Evolutionary conservation across 2,113 vertebrate genomes (phyloP).

Genomic region (Pao palembangensis): DNA sequence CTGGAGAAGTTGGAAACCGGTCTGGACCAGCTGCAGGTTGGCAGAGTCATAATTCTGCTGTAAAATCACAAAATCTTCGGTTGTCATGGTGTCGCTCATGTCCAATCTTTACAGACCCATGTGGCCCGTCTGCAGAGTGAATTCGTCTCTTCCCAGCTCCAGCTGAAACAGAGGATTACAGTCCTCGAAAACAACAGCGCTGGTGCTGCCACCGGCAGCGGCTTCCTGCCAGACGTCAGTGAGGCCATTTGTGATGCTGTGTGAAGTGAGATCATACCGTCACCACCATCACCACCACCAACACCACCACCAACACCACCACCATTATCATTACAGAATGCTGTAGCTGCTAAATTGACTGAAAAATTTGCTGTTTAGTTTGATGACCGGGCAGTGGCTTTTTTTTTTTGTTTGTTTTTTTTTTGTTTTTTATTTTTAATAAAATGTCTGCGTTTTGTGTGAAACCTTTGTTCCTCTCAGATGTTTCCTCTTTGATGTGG

Average conservation of each 20-base stretch:
- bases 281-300: too few relatives aligned
- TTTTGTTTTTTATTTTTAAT: too few relatives aligned
- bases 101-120: constrained; percentile 53
- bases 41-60: not conserved
- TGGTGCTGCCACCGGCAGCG: constrained; percentile 73
- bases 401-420: too few relatives aligned
- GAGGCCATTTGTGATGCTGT: constrained; percentile 66
- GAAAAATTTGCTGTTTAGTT: too few relatives aligned
- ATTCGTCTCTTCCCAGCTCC: constrained; percentile 82
- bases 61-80: not conserved
- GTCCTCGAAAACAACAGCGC: constrained; percentile 74
- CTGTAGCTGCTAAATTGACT: too few relatives aligned
- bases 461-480: too few relatives aligned
- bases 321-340: too few relatives aligned
- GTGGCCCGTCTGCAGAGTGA: constrained; percentile 84
- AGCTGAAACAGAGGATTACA: constrained; percentile 85
- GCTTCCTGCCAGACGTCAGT: constrained; percentile 78
- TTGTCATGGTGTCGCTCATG: not conserved
- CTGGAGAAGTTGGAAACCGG: constrained; percentile 81
- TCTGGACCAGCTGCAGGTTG: constrained; percentile 81
- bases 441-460: too few relatives aligned
- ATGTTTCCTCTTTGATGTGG: too few relatives aligned
- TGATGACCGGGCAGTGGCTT: too few relatives aligned
- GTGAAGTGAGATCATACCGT: constrained; percentile 53
- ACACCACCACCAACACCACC: too few relatives aligned